Conservation (phyloP, 2,888 invertebrate species). For the Lepidocyrtoides sp. region DNA sequence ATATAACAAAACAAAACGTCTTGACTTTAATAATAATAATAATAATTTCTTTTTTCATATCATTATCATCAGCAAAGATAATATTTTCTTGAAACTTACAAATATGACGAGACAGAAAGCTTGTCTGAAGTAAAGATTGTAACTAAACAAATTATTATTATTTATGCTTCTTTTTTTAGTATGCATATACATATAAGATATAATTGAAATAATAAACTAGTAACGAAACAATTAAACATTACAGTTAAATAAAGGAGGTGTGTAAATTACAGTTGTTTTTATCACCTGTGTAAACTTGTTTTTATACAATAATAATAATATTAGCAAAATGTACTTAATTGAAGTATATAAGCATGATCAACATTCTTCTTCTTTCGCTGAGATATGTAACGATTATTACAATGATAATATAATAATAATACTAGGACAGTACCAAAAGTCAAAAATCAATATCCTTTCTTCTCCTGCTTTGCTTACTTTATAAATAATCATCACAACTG, state of each 20-base stretch:
- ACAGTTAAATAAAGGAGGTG: background rate
- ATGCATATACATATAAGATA: background rate
- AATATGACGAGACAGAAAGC: background rate
- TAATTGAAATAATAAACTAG: background rate
- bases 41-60: constrained; percentile 15
- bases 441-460: constrained; percentile 58
- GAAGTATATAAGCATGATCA: constrained; percentile 54
- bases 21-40: constrained; percentile 62
- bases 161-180: background rate
- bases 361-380: constrained; percentile 40
- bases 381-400: constrained; percentile 14
- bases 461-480: background rate
- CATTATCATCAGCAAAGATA: constrained; percentile 11
- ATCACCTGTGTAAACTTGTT: constrained; percentile 16
- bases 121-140: background rate
- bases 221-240: background rate
- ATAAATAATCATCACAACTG: constrained; percentile 6
- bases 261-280: background rate
- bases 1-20: constrained; percentile 69
- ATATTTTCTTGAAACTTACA: background rate
- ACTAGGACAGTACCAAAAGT: constrained; percentile 58
- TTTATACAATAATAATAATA: background rate
- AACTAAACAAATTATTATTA: background rate
- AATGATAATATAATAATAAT: constrained; percentile 9
- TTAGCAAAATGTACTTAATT: background rate